Evolutionary conservation across 2,888 invertebrate genomes (phyloP), one percentile per base, ranked within the genome.

Genomic region (Corythucha ciliata): DNA sequence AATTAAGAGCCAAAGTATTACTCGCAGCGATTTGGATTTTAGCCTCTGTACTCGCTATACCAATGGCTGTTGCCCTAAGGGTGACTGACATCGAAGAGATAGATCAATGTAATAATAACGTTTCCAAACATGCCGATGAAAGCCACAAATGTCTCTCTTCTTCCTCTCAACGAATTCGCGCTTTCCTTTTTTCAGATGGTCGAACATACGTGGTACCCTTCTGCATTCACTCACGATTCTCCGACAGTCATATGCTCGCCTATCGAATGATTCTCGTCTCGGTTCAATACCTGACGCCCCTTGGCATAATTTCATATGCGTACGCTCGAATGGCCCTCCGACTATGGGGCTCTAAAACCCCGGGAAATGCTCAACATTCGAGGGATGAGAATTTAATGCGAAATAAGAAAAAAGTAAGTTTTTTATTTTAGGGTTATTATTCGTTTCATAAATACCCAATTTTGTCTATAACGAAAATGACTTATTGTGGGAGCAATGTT

Each of bases 291-390:
- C 72, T 89, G 59, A 78, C 84, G 37, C 91, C 90, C 0, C 72
- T 90, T 58, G 75, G 79, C 60, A 80, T 90, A 59, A 87, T 91
- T 63, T 80, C 83, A 46, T 84, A 79, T 64, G 86, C 87, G 12
- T 91, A 91, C 68, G 78, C 76, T 37, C 74, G 85, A 63, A 86
- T 90, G 77, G 84, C 83, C 0, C 74, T 81, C 62, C 79, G 79
- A 59, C 71, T 90, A 25, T 88, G 87, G 85, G 82, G 85, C 3
- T 80, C 82, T 3, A 74, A 77, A 40, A 80, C 83, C 1, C 87
- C 88, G 0, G 87, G 87, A 4, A 83, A 83, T 63, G 83, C 83
- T 1, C 79, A 84, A 62, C 81, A 83, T 66, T 75, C 76, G 12
- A 72, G 86, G 21, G 88, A 88, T 62, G 81, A 83, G n/a, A 80